phyloP scores from a whole-genome alignment of 1,140 invertebrate genomes.

The Adoxophyes honmai region DNA sequence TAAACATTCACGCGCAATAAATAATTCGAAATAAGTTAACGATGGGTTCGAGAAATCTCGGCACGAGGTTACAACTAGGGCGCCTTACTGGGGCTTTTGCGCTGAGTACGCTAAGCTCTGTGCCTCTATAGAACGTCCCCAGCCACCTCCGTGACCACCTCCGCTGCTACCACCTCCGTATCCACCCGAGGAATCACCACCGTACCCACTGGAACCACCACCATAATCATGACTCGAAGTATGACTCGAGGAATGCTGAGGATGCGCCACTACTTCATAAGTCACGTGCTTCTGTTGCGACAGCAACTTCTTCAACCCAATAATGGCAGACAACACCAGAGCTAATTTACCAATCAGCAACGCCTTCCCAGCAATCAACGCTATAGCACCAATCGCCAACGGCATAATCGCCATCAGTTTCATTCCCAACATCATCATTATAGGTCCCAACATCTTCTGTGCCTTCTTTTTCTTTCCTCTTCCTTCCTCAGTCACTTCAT shows the following conservation, averaged over 20 bases:
- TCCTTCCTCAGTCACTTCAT: constrained; percentile 79
- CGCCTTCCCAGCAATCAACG: constrained; percentile 90
- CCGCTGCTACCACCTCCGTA: constrained; percentile 76
- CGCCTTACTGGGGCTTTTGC: constrained; percentile 78
- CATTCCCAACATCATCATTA: constrained; percentile 85
- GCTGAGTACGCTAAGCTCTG: constrained; percentile 86
- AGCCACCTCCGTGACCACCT: constrained; percentile 81
- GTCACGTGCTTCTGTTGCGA: constrained; percentile 88
- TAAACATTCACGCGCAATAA: constrained; percentile 42
- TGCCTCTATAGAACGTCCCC: constrained; percentile 83
- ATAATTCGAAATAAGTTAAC: constrained; percentile 34
- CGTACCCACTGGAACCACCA: constrained; percentile 74
- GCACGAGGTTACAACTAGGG: constrained; percentile 50
- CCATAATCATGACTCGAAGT: constrained; percentile 81
- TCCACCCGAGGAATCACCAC: constrained; percentile 75
- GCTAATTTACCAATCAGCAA: constrained; percentile 90
- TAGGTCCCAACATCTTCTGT: constrained; percentile 85
- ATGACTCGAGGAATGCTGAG: constrained; percentile 85
- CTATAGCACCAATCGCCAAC: constrained; percentile 86
- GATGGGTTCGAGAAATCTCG: constrained; percentile 49
- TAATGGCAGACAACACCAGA: constrained; percentile 87
- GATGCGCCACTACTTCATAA: constrained; percentile 89
- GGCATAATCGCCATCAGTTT: constrained; percentile 88
- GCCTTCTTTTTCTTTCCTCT: constrained; percentile 90
- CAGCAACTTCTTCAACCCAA: constrained; percentile 88